Conservation (phyloP, 2,113 vertebrate genomes). For the Sciurus niger region DNA sequence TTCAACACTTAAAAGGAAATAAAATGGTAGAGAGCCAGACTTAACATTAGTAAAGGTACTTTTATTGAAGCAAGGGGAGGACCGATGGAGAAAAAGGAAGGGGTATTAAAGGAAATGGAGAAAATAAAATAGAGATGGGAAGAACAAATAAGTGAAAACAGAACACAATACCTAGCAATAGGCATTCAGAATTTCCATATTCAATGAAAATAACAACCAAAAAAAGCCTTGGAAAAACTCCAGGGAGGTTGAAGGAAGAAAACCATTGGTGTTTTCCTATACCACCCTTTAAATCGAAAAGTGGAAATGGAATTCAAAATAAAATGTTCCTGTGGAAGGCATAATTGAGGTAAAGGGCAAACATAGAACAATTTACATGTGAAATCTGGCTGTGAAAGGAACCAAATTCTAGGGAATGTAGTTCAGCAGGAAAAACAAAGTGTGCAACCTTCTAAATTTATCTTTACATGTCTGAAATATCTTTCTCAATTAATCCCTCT, state of each 20-base stretch:
- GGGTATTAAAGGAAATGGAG: neutral
- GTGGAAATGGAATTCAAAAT: neutral
- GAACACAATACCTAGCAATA: neutral
- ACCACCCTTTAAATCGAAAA: neutral
- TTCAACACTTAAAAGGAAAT: neutral
- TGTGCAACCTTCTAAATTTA: slow-evolving; percentile 2
- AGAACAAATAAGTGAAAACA: neutral
- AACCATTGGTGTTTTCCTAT: no score
- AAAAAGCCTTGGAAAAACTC: neutral
- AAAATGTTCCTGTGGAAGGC: neutral
- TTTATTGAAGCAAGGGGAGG: neutral
- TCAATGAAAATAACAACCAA: neutral
- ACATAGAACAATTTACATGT: neutral
- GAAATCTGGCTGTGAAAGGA: neutral
- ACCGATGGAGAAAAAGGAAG: neutral
- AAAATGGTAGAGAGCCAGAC: neutral
- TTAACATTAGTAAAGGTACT: neutral
- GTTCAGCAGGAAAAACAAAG: slow-evolving; percentile 20
- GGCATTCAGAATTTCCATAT: neutral
- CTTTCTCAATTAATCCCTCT: slow-evolving; percentile 58
- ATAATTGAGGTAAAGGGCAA: neutral
- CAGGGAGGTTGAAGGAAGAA: neutral
- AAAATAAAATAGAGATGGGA: neutral
- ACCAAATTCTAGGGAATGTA: neutral
- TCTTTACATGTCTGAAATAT: slow-evolving; percentile 53